A percentile compares a stretch with the other conserved stretches of the same genome.
Conservation (phyloP, 2,888 invertebrate genomes). For the Meiosimyza platycephala region DNA sequence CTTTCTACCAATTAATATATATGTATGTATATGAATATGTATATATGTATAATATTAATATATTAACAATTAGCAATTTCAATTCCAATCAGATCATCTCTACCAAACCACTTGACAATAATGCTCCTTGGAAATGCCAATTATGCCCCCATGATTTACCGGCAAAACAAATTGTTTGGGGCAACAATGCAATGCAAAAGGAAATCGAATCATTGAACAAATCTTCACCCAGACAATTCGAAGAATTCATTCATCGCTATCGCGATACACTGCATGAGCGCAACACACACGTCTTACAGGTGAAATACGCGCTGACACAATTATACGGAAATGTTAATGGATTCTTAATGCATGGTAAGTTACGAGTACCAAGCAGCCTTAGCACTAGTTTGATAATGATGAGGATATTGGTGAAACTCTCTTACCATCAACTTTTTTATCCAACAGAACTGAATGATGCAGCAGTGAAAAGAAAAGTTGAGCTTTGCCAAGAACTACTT, state of each 20-base stretch:
- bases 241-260: constrained; percentile 75
- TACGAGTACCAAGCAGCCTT: not conserved
- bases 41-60: too few relatives aligned
- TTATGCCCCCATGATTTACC: constrained; percentile 72
- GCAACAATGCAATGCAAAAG: constrained; percentile 73
- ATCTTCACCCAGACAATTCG: constrained; percentile 70
- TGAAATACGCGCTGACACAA: constrained; percentile 77
- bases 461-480: constrained; percentile 72
- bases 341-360: constrained; percentile 70
- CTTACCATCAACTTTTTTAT: not conserved
- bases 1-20: not conserved
- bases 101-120: constrained; percentile 72
- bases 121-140: constrained; percentile 75
- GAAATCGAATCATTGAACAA: constrained; percentile 72
- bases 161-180: constrained; percentile 72
- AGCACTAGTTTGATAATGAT: not conserved
- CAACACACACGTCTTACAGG: constrained; percentile 76
- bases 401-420: not conserved
- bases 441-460: constrained; percentile 70
- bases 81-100: constrained; percentile 70
- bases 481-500: constrained; percentile 76
- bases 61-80: not conserved
- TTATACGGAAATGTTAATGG: constrained; percentile 75
- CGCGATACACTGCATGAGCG: constrained; percentile 74
- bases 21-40: too few relatives aligned